Evolutionary conservation across 1,140 invertebrate species (phyloP), one percentile per base, ranked within the genome.

Genomic region (Calosoma granatense): DNA sequence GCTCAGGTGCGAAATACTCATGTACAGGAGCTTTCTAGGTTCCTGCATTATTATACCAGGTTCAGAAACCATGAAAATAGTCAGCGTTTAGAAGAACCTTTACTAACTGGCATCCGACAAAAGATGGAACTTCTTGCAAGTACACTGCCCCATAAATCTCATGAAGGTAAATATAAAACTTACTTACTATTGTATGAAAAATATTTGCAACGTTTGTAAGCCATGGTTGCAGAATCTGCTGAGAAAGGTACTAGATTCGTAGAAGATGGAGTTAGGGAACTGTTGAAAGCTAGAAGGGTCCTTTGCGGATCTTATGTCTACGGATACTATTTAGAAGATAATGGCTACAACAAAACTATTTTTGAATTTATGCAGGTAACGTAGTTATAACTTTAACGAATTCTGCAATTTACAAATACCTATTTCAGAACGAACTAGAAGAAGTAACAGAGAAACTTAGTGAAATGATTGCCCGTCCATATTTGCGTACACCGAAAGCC

Each of bases 341-440:
- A 81, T 65, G 80, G 81, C 1, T 82, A 83, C 63, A 84, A 83
- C 63, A 82, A 81, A 67, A 78, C 78, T 55, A 83, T 85, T 30
- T 86, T 86, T 72, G 83, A 86, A 69, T 83, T 82, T 64, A 83
- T 86, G 80, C 83, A 84, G 77, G 81, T 83, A 70, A 65, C 15
- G 57, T 60, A 39, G 20, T 22, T 52, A 51, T 9, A 57, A 23
- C 36, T 41, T 51, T 4, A 53, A 19, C 12, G 11, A 53, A 26
- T 3, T n/a, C 12, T n/a, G 47, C 22, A 22, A 12, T 12, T 55
- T 51, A n/a, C n/a, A n/a, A n/a, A n/a, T 60, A 19, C 55, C 23
- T 55, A 59, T 65, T 70, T 19, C 66, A 86, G 81, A 83, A 81
- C 60, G 84, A 86, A 67, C 65, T 86, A 51, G 83, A 85, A 68